A percentile compares a stretch with the other conserved stretches of the same genome.
Conservation (phyloP, 2,888 invertebrate genomes). For the Hirtodrosophila confusa region DNA sequence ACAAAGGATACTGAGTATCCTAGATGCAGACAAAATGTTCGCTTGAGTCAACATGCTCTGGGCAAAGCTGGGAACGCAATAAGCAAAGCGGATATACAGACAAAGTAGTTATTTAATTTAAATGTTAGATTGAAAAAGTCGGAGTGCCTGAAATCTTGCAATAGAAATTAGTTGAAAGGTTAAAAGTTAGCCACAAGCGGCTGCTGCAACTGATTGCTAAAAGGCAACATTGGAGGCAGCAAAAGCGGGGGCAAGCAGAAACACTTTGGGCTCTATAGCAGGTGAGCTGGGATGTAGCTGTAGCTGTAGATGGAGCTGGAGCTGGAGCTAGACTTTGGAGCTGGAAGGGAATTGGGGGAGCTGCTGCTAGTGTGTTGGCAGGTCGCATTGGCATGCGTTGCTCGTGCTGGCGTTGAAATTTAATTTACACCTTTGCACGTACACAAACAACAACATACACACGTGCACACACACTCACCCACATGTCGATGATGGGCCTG, state of each 20-base stretch:
- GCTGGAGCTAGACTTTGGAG: conserved; percentile 1
- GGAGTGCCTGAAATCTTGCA: conserved; percentile 14
- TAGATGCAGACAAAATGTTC: no score
- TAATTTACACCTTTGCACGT: conserved; percentile 79
- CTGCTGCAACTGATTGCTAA: conserved; percentile 43
- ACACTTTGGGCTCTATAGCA: conserved; percentile 26
- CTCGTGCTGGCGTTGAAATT: conserved; percentile 65
- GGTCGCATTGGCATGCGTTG: conserved; percentile 58
- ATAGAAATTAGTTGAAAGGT: conserved; percentile 23
- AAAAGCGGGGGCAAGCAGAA: conserved; percentile 22
- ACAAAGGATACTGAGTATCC: no score
- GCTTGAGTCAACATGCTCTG: no score
- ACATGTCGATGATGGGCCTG: conserved; percentile 46
- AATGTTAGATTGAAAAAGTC: conserved; percentile 6
- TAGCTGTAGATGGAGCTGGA: no score
- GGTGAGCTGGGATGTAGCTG: conserved; percentile 6
- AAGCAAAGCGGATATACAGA: background rate
- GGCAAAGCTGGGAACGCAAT: no score
- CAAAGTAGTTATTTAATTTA: conserved; percentile 17
- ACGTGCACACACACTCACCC: conserved; percentile 9
- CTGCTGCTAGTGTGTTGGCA: conserved; percentile 3
- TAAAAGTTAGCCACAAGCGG: conserved; percentile 7
- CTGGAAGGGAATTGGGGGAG: background rate
- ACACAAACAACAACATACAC: conserved; percentile 50
- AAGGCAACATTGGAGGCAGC: conserved; percentile 25